phyloP scores from a whole-genome alignment of 2,113 vertebrate genomes.

The Sinocyclocheilus grahami region DNA sequence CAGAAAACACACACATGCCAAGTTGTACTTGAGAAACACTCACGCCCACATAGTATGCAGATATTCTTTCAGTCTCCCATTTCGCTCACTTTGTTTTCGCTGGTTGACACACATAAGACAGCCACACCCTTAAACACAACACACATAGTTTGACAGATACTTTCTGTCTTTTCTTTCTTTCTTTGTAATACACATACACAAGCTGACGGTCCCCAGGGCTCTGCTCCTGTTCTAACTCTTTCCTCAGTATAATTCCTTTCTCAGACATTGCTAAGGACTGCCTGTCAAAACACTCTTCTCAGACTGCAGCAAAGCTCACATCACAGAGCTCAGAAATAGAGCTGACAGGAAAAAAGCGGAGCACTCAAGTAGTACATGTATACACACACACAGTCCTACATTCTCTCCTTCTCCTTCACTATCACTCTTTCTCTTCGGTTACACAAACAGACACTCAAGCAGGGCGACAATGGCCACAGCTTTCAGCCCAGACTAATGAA shows the following conservation, averaged over 20 bases:
- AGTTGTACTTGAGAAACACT: slow-evolving; percentile 2
- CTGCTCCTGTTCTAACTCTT: slow-evolving; percentile 47
- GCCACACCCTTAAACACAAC: slow-evolving; percentile 7
- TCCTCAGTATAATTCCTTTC: slow-evolving; percentile 64
- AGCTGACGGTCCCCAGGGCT: slow-evolving; percentile 48
- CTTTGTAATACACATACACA: slow-evolving; percentile 33
- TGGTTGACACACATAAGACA: slow-evolving; percentile 26
- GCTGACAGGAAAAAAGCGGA: slow-evolving; percentile 66
- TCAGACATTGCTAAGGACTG: slow-evolving; percentile 64
- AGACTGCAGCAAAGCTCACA: slow-evolving; percentile 66
- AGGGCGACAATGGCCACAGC: neutral
- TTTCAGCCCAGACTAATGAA: slow-evolving; percentile 36
- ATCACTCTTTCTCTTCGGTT: slow-evolving; percentile 9
- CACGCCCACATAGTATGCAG: neutral
- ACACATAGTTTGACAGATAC: neutral
- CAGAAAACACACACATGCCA: slow-evolving; percentile 25
- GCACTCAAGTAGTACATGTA: slow-evolving; percentile 50
- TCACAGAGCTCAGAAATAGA: slow-evolving; percentile 59
- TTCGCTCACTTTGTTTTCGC: neutral
- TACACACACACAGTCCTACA: slow-evolving; percentile 31
- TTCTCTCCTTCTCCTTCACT: neutral
- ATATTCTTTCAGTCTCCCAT: slow-evolving; percentile 12
- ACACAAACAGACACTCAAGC: slow-evolving; percentile 28
- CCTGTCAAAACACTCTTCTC: slow-evolving; percentile 75
- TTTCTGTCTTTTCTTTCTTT: slow-evolving; percentile 26